Evolutionary conservation across 2,797 vertebrate species (phyloP), one percentile per base, ranked within the genome.

Genomic region (Streptopelia turtur): DNA sequence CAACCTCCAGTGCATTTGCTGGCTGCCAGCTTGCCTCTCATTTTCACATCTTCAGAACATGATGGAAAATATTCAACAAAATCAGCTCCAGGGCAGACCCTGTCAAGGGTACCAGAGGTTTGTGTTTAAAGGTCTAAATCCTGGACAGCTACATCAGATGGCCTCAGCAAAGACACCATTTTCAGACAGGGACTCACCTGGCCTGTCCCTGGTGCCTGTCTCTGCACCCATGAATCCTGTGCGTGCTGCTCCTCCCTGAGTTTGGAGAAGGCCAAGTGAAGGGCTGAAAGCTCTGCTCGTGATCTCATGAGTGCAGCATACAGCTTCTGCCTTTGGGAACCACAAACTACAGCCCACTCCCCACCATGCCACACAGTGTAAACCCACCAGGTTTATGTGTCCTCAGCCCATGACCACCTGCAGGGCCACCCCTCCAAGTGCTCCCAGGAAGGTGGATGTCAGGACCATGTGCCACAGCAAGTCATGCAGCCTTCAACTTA

Each of bases 341-440:
- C 24, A 35, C 50, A 57, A 70, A 76, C 16, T 35, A 13, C 13
- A 63, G 47, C 16, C 14, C 25, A 4, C 33, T 69, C 35, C 31
- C 13, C 74, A 49, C 14, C 47, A 23, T 0, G 0, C 49, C 52
- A 49, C 27, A 28, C 5, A 3, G 15, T 7, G 4, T 4, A 70
- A 43, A 28, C 17, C 22, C 43, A 33, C 9, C 4, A 12, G 3
- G 10, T 12, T 13, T 5, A 4, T 3, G 11, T 16, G 27, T 76
- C 60, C 33, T 61, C 69, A 27, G 16, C 6, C 50, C 3, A 1
- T 0, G 0, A 5, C 13, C 2, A 0, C 12, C 39, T 49, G 55
- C 50, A 78, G 35, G 56, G 13, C 4, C 1, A 1, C 6, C 11
- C 87, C 35, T 76, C 21, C 63, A n/a, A 15, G 18, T 41, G 55